Evolutionary conservation across 2,888 invertebrate genomes (phyloP).

Genomic region (Troglohyphantes excavatus): DNA sequence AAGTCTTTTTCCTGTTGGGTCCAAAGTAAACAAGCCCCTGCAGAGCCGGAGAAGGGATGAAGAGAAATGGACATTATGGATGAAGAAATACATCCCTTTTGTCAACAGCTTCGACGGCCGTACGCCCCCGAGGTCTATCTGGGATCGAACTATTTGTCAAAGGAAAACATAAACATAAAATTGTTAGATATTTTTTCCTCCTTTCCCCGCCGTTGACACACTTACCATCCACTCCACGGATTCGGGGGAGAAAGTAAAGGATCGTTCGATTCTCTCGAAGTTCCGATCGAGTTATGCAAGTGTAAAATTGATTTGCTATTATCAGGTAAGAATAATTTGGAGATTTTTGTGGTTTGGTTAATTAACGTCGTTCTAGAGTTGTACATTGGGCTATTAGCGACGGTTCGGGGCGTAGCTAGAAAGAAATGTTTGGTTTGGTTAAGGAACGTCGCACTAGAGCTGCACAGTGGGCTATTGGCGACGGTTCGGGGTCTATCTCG

Average conservation of each 20-base stretch:
- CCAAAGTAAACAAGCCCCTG: conserved; percentile 39
- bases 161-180: conserved; percentile 31
- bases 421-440: no score
- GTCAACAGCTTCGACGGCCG: conserved; percentile 37
- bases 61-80: conserved; percentile 29
- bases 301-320: not conserved
- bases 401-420: no score
- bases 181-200: not conserved
- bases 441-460: no score
- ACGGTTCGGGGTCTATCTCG: no score
- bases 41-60: not conserved
- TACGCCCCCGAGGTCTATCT: conserved; percentile 6
- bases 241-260: not conserved
- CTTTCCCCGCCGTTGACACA: not conserved
- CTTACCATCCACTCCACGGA: not conserved
- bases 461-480: no score
- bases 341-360: no score
- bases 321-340: no score
- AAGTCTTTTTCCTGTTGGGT: conserved; percentile 33
- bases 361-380: no score
- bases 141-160: conserved; percentile 43
- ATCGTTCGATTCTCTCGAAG: not conserved
- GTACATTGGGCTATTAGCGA: no score
- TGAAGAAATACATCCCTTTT: conserved; percentile 40
- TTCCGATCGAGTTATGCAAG: not conserved